Evolutionary conservation across 2,888 invertebrate genomes (phyloP).

Genomic region (Pachycephus smyrnensis): DNA sequence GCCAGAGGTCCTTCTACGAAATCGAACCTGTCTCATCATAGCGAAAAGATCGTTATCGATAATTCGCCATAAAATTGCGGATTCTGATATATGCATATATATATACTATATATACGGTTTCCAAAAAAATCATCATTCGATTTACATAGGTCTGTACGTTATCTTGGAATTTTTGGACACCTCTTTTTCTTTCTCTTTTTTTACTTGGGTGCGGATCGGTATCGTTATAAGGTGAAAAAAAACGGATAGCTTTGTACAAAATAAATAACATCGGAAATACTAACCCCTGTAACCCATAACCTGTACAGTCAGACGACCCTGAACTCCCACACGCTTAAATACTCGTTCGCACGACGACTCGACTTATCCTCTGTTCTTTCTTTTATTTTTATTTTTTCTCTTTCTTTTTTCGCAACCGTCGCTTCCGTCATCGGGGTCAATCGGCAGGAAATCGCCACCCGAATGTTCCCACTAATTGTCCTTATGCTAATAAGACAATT

Average conservation of each 20-base stretch:
- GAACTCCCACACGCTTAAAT: conserved; percentile 48
- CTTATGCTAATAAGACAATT: conserved; percentile 56
- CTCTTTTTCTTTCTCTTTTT: too few relatives aligned
- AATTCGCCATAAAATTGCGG: too few relatives aligned
- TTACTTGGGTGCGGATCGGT: neutral
- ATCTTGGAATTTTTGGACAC: too few relatives aligned
- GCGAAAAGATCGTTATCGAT: too few relatives aligned
- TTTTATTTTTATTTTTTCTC: conserved; percentile 33
- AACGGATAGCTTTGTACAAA: conserved; percentile 40
- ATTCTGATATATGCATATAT: too few relatives aligned
- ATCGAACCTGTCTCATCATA: too few relatives aligned
- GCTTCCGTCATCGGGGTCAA: conserved; percentile 55
- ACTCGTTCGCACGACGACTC: conserved; percentile 26
- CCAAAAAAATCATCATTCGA: too few relatives aligned
- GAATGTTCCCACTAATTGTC: conserved; percentile 64
- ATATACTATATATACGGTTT: too few relatives aligned
- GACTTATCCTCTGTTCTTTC: conserved; percentile 33
- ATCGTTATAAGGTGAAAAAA: neutral
- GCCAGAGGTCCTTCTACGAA: too few relatives aligned
- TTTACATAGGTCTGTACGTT: too few relatives aligned
- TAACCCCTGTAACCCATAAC: conserved; percentile 47
- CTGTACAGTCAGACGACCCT: conserved; percentile 54
- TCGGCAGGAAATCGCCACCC: conserved; percentile 62
- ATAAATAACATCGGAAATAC: conserved; percentile 52
- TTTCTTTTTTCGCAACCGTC: conserved; percentile 54